Percentiles rank a stretch among this genome's conserved stretches.
Evolutionary conservation across 2,888 invertebrate species (phyloP).

Genomic region (Physocephala rufipes): DNA sequence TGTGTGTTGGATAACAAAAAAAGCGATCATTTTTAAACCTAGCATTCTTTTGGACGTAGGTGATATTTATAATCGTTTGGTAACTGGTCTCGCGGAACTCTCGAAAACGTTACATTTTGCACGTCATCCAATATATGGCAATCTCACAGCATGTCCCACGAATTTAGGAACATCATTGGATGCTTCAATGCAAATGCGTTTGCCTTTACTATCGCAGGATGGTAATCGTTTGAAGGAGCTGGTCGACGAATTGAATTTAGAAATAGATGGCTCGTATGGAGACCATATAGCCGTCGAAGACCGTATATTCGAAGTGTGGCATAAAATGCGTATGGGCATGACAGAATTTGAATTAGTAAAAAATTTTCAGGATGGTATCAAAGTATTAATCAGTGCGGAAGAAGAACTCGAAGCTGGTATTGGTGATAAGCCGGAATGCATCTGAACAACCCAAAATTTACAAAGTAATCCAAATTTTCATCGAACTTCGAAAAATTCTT

Average conservation of each 20-base stretch:
- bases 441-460: no score
- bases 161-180: constrained; percentile 77
- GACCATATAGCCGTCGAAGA: constrained; percentile 70
- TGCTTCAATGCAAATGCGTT: constrained; percentile 73
- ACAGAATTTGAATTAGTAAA: constrained; percentile 72
- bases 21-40: background rate
- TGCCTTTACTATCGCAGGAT: constrained; percentile 70
- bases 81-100: constrained; percentile 67
- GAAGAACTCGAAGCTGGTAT: constrained; percentile 61
- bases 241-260: constrained; percentile 70
- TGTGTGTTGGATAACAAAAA: background rate
- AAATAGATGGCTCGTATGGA: constrained; percentile 67
- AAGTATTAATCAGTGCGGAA: constrained; percentile 71
- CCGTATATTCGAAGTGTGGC: constrained; percentile 73
- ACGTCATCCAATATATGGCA: constrained; percentile 72
- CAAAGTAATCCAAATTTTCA: no score
- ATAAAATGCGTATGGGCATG: constrained; percentile 71
- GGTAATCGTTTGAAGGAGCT: constrained; percentile 68
- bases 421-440: background rate
- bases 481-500: no score
- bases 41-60: constrained; percentile 41
- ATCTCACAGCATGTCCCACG: constrained; percentile 75
- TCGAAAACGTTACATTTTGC: constrained; percentile 69
- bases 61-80: constrained; percentile 69
- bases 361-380: constrained; percentile 71